phyloP scores from a whole-genome alignment of 1,140 invertebrate genomes.

The Brachystomella parvula region DNA sequence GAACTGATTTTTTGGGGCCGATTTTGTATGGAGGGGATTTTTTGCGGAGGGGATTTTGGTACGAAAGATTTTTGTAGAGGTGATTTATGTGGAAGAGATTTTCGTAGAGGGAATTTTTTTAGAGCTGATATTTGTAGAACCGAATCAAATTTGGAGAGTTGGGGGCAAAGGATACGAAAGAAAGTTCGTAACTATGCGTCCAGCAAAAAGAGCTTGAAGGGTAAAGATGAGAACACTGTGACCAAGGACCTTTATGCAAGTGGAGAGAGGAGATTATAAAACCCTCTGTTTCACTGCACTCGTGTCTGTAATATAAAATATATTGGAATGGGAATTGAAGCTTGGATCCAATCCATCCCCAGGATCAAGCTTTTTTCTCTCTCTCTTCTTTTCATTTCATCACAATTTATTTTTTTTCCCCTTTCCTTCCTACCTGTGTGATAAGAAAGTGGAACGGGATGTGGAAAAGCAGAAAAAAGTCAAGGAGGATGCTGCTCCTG shows the following conservation, averaged over 20 bases:
- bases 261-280: no score
- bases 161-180: neutral
- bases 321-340: conserved; percentile 21
- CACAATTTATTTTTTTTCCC: neutral
- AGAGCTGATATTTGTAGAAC: neutral
- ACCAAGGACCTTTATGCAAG: no score
- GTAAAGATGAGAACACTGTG: neutral
- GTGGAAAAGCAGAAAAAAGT: neutral
- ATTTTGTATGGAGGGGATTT: no score
- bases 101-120: no score
- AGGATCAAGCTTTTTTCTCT: neutral
- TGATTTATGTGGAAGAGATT: no score
- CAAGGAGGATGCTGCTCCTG: neutral
- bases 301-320: conserved; percentile 10
- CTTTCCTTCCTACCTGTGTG: no score
- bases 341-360: neutral
- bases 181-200: neutral
- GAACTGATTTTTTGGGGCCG: no score
- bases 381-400: neutral
- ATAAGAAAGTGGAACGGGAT: neutral
- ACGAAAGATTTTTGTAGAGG: no score
- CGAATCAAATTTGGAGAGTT: neutral
- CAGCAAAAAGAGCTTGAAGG: neutral
- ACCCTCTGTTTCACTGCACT: neutral
- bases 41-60: no score